phyloP scores from a whole-genome alignment of 2,888 invertebrate species.

The Macrosiphum euphorbiae region DNA sequence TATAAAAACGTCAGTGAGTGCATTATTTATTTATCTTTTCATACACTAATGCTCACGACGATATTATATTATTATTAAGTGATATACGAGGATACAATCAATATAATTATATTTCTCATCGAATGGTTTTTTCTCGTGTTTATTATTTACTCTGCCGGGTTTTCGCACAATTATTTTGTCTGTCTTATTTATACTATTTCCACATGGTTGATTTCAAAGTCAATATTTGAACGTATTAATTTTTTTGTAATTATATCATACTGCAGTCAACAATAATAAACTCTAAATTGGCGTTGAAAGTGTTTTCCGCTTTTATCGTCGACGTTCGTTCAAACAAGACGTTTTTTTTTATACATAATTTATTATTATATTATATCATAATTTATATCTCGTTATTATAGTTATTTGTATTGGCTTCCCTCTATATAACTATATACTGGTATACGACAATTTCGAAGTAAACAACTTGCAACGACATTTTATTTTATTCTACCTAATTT shows the following conservation, averaged over 20 bases:
- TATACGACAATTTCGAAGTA: too few species aligned
- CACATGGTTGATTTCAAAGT: not conserved
- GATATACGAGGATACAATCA: not conserved
- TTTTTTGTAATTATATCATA: not conserved
- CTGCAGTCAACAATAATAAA: not conserved
- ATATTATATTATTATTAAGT: not conserved
- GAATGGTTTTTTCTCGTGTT: not conserved
- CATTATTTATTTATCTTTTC: not conserved
- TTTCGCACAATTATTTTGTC: not conserved
- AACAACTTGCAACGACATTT: not conserved
- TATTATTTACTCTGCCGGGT: not conserved
- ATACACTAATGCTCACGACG: not conserved
- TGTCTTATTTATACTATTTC: not conserved
- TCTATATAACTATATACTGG: not conserved
- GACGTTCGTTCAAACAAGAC: not conserved
- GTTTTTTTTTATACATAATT: not conserved
- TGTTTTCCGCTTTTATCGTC: slow-evolving; percentile 2
- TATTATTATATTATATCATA: not conserved
- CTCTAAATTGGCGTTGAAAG: not conserved
- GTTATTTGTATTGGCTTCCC: not conserved
- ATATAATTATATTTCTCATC: not conserved
- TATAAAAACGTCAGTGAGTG: not conserved
- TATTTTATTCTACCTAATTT: not conserved
- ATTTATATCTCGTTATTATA: not conserved
- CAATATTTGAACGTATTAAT: not conserved